Conservation (phyloP, 2,113 vertebrate species). For the Neolamprologus hecqui region DNA sequence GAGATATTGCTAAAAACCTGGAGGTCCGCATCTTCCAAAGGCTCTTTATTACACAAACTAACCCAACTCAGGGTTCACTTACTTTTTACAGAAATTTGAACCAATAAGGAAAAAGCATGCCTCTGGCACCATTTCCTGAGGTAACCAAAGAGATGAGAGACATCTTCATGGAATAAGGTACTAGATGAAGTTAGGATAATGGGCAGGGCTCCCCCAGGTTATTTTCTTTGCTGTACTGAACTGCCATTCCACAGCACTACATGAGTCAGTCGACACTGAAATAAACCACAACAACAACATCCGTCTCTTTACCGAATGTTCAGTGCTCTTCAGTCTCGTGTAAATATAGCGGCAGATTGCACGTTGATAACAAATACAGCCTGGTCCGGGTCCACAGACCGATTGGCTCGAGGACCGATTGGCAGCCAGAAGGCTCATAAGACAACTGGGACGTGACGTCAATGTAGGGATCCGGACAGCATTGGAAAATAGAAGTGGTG, state of each 20-base stretch:
- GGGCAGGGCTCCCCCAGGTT: fast-evolving
- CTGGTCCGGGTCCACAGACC: neutral
- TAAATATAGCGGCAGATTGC: neutral
- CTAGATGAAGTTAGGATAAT: neutral
- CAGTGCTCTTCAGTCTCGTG: neutral
- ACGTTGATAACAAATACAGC: neutral
- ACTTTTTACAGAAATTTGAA: neutral
- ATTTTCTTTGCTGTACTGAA: neutral
- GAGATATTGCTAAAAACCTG: fast-evolving
- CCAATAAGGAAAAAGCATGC: neutral
- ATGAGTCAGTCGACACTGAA: neutral
- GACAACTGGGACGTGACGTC: neutral
- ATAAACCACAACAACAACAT: neutral
- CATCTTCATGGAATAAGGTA: neutral
- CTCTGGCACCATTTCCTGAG: neutral
- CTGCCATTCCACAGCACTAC: neutral
- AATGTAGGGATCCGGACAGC: neutral
- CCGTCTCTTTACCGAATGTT: neutral
- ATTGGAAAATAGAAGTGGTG: neutral
- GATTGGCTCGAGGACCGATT: neutral
- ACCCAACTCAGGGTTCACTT: neutral
- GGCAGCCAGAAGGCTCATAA: neutral
- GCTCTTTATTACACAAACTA: neutral
- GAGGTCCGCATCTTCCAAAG: neutral
- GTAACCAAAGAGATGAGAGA: neutral